Base-by-base conservation (phyloP, 2,113 vertebrate genomes). In the Uropsilus gracilis region DNA sequence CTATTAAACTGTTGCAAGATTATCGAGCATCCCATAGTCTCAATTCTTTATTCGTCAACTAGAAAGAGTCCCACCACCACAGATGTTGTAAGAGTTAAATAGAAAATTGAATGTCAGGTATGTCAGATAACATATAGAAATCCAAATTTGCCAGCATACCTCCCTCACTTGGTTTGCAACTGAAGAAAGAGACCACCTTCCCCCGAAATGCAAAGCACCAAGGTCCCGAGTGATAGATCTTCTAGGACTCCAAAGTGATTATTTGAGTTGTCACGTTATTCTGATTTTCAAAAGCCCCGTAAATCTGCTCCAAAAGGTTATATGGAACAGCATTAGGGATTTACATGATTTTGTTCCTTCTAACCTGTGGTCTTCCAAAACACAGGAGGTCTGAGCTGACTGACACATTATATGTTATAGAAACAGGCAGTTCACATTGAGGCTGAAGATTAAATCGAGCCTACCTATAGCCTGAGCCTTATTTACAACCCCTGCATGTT, bases 401-500 rank as follows among this genome's bases (percentile, higher is more conserved):
- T 30, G 42, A 37, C 16, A 53, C 44, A 37, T 32, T 11, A 2
- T 37, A 10, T 42, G 14, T 78, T 69, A n/a, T 1, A 71, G 16
- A 66, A 85, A 59, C 20, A 84, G 32, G 55, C 37, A 42, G 22
- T 18, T 53, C 12, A 4, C 20, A 63, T 75, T 22, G 55, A 73
- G 8, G 20, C 34, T 89, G 32, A 72, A 84, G 59, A 81, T 89
- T 82, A 89, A 94, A 82, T 46, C 12, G 18, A 63, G 53, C n/a
- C 22, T 42, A 37, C 44, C 14, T 82, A n/a, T 50, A 66, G 48
- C 64, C 53, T 28, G 28, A 89, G 75, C 11, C 42, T 87, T 91
- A 75, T 83, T 95, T 96, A 92, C n/a, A 90, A 50, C 64, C 48
- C 48, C 42, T 24, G 24, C 78, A 53, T 76, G 72, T 90, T 92